phyloP scores from a whole-genome alignment of 2,797 vertebrate species.

The Myiotriccus ornatus region DNA sequence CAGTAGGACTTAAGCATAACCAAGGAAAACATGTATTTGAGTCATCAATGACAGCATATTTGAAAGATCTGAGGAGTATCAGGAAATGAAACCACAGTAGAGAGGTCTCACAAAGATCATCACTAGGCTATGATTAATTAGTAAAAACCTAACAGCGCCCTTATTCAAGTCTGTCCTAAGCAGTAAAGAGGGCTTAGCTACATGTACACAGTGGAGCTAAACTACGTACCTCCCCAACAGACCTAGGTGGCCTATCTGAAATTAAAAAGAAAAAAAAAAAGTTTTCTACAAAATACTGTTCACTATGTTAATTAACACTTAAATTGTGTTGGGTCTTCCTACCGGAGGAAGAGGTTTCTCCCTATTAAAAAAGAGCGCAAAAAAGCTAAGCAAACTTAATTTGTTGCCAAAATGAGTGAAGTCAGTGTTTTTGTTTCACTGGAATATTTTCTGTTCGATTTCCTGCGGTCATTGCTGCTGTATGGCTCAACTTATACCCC shows the following conservation, averaged over 20 bases:
- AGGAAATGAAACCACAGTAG: not conserved
- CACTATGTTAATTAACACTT: not conserved
- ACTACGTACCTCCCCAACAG: accelerated
- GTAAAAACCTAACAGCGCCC: not conserved
- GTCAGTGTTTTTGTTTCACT: not conserved
- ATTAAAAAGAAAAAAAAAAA: not conserved
- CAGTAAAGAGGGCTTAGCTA: not conserved
- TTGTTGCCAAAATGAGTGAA: not conserved
- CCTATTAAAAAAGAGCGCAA: not conserved
- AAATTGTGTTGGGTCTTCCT: not conserved
- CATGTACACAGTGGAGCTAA: not conserved
- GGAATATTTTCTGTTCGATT: not conserved
- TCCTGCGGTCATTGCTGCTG: not conserved
- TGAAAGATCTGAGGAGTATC: not conserved
- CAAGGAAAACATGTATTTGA: not conserved
- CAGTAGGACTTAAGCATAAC: not conserved
- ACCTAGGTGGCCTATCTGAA: not conserved
- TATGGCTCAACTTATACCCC: not conserved
- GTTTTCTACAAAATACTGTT: not conserved
- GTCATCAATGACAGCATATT: not conserved
- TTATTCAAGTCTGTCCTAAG: not conserved
- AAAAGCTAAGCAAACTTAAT: not conserved
- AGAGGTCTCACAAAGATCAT: not conserved
- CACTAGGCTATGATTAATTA: not conserved
- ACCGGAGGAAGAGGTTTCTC: not conserved